phyloP scores from a whole-genome alignment of 2,113 vertebrate species.

The Tragelaphus strepsiceros region DNA sequence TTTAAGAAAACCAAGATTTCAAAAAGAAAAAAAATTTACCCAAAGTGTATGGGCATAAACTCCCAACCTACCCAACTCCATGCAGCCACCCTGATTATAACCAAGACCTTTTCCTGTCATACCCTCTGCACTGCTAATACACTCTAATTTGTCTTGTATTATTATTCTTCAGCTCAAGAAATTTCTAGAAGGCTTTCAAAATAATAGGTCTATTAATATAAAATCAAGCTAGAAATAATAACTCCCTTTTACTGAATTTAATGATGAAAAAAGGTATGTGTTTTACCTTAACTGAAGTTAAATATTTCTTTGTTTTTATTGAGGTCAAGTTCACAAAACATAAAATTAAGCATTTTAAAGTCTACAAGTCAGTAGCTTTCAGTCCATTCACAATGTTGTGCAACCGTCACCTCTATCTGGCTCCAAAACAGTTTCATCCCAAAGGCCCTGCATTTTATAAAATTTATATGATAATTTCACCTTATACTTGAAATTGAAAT shows the following conservation, averaged over 20 bases:
- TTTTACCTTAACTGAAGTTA: neutral
- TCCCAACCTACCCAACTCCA: neutral
- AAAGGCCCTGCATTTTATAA: neutral
- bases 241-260: neutral
- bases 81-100: too few species aligned
- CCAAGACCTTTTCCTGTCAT: neutral
- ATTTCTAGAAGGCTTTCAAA: constrained; percentile 2
- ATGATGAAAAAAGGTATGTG: neutral
- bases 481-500: neutral
- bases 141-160: neutral
- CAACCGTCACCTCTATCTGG: neutral
- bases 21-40: neutral
- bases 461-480: neutral
- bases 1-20: constrained; percentile 1
- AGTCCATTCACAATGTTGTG: neutral
- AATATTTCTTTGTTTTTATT: neutral
- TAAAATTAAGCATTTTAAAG: neutral
- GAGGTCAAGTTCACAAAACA: neutral
- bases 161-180: neutral
- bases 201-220: neutral
- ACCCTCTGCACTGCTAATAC: neutral
- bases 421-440: neutral
- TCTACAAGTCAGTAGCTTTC: neutral
- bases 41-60: neutral
- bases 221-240: neutral